These are phyloP conservation scores for Drosophila tanythrix DNA, from an alignment of 2,888 invertebrate species.

Conservation along the genomic window DNA sequence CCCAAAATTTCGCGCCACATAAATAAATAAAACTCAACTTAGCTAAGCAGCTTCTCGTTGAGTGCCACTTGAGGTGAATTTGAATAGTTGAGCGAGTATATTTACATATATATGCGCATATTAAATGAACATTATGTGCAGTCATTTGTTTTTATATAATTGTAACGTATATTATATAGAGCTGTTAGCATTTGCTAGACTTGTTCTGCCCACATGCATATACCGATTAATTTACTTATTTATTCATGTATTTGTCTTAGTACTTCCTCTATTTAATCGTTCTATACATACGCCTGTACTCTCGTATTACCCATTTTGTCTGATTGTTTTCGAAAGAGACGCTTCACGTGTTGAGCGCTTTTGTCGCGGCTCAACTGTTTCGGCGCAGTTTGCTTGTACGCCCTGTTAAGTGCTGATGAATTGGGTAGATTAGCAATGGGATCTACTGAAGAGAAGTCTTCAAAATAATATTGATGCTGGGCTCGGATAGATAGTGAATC, in stretches of 20 bases:
- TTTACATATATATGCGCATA: neutral
- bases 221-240: constrained; percentile 1
- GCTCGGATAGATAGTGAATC: neutral
- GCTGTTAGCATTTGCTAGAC: neutral
- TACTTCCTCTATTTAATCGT: constrained; percentile 54
- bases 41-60: constrained; percentile 26
- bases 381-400: constrained; percentile 23
- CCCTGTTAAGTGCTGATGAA: neutral
- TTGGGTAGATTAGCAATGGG: neutral
- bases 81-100: constrained; percentile 18
- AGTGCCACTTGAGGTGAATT: constrained; percentile 42
- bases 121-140: constrained; percentile 21
- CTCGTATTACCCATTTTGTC: constrained; percentile 31
- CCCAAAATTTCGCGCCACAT: constrained; percentile 20
- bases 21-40: constrained; percentile 25
- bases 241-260: constrained; percentile 26
- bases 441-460: neutral
- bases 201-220: neutral
- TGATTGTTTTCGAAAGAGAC: constrained; percentile 62
- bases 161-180: constrained; percentile 23
- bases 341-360: constrained; percentile 61
- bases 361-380: constrained; percentile 75
- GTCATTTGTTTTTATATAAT: constrained; percentile 19
- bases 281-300: neutral
- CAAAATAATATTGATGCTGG: neutral